Percentiles rank a stretch among this genome's conserved stretches.
These are phyloP conservation scores for Xiphophorus maculatus DNA, from an alignment of 2,113 vertebrate species.

Conservation along the genomic window DNA sequence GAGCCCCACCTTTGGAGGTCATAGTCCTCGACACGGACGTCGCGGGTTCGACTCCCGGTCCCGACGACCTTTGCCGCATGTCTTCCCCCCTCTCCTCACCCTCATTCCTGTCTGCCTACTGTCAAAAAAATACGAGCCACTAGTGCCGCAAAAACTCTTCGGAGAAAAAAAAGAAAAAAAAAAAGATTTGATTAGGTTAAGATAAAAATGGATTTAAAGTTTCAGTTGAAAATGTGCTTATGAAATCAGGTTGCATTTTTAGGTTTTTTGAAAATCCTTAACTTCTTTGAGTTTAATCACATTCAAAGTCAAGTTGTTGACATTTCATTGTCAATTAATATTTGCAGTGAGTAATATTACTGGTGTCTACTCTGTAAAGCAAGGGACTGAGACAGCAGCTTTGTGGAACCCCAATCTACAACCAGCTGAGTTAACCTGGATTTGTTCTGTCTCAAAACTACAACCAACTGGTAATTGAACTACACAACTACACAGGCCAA, in stretches of 20 bases:
- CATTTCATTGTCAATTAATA: neutral
- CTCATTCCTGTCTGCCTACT: too few relatives aligned
- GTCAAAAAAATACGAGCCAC: too few relatives aligned
- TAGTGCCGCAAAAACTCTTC: too few relatives aligned
- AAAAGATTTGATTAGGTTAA: neutral
- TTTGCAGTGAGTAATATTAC: neutral
- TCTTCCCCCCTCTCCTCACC: too few relatives aligned
- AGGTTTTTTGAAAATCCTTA: too few relatives aligned
- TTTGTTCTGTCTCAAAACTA: neutral
- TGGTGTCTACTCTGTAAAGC: too few relatives aligned
- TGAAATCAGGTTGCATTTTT: neutral
- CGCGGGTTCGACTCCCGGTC: too few relatives aligned
- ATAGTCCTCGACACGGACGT: too few relatives aligned
- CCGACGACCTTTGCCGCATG: too few relatives aligned
- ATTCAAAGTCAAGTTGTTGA: neutral
- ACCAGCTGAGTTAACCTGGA: neutral
- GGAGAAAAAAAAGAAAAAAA: too few relatives aligned
- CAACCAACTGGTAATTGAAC: neutral
- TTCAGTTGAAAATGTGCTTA: neutral
- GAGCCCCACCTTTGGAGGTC: too few relatives aligned
- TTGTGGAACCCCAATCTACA: neutral
- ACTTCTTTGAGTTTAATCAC: neutral
- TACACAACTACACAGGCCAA: neutral
- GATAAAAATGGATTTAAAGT: neutral
- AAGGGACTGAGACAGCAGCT: neutral